Conservation (phyloP, 2,113 vertebrate genomes). For the Calonectris borealis region DNA sequence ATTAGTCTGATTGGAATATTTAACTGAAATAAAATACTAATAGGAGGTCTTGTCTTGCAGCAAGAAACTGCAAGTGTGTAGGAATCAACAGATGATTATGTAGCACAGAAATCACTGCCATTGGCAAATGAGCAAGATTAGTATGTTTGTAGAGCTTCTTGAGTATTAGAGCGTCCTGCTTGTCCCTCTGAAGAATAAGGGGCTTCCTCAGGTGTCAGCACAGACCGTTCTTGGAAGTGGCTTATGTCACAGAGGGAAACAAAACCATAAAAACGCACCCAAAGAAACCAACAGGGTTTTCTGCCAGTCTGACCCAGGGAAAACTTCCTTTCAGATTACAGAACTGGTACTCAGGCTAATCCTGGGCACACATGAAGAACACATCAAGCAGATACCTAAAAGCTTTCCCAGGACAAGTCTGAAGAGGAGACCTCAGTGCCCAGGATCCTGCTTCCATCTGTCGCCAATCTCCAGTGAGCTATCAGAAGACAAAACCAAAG, state of each 20-base stretch:
- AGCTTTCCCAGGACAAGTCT: not conserved
- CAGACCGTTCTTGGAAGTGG: not conserved
- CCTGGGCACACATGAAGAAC: not conserved
- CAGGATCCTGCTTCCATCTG: not conserved
- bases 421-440: not conserved
- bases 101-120: not conserved
- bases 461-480: not conserved
- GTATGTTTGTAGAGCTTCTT: not conserved
- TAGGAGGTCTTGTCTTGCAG: not conserved
- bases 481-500: not conserved
- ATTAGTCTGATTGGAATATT: not conserved
- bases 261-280: not conserved
- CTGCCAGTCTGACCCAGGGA: not conserved
- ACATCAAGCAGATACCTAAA: not conserved
- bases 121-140: not conserved
- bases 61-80: not conserved
- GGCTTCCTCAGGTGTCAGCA: not conserved
- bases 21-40: not conserved
- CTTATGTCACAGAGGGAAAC: not conserved
- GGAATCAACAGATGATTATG: not conserved
- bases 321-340: not conserved
- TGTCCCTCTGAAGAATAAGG: not conserved
- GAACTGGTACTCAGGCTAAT: not conserved
- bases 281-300: not conserved
- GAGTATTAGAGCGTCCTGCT: not conserved